These are phyloP conservation scores for Gallinago media DNA, from an alignment of 2,113 vertebrate species.

Conservation along the genomic window DNA sequence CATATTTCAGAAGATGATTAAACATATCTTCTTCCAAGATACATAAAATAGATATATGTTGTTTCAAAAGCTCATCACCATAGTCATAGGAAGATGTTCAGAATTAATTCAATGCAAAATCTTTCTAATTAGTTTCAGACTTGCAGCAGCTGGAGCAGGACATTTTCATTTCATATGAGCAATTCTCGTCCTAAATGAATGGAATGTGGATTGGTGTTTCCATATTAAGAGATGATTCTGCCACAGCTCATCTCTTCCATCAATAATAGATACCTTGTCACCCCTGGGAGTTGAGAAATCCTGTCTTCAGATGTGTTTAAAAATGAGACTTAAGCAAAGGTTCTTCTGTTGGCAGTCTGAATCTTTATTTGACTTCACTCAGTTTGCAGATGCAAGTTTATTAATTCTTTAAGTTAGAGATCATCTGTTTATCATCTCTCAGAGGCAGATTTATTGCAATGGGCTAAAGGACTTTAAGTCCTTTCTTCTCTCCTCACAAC, in stretches of 20 bases:
- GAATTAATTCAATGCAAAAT: background rate
- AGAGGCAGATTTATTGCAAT: background rate
- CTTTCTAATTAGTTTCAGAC: background rate
- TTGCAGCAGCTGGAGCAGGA: background rate
- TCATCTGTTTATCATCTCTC: background rate
- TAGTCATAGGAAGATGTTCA: background rate
- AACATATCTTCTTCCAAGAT: background rate
- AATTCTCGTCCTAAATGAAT: background rate
- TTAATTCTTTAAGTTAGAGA: background rate
- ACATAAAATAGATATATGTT: background rate
- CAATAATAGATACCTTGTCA: constrained; percentile 11
- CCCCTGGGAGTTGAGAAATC: background rate
- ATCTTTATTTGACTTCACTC: background rate
- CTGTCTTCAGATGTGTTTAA: background rate
- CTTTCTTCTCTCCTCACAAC: background rate
- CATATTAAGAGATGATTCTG: background rate
- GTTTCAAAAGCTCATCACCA: background rate
- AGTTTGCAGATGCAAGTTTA: background rate
- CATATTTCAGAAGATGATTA: background rate
- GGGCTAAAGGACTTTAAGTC: background rate
- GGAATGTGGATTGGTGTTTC: background rate
- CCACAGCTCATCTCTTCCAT: constrained; percentile 1
- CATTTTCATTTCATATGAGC: background rate
- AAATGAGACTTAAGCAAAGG: background rate
- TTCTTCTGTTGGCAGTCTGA: background rate